Conservation (phyloP, 2,113 vertebrate genomes). For the Microcebus jonahi region DNA sequence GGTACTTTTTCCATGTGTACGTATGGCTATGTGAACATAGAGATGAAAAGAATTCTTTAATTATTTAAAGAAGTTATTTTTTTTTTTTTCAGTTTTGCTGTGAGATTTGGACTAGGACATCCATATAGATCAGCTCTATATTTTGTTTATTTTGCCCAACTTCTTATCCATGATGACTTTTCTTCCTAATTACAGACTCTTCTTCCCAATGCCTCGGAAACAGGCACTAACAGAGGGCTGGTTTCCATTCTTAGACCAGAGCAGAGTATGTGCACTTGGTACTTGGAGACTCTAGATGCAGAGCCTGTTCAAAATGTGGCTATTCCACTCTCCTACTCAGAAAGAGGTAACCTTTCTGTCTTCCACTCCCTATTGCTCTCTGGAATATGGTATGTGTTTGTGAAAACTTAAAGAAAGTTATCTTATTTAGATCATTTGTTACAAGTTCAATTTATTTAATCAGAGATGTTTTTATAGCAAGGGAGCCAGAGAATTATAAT, state of each 20-base stretch:
- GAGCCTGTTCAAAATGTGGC: slow-evolving; percentile 86
- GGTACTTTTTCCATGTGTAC: neutral
- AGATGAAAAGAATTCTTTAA: neutral
- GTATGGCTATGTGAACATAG: neutral
- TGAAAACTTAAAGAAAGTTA: neutral
- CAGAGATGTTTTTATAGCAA: neutral
- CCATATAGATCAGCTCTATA: neutral
- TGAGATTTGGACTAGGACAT: neutral
- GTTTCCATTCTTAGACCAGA: slow-evolving; percentile 86
- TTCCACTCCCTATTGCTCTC: neutral
- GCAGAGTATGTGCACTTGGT: slow-evolving; percentile 88
- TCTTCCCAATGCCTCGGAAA: slow-evolving; percentile 79
- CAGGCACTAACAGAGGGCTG: slow-evolving; percentile 89
- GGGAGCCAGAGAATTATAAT: neutral
- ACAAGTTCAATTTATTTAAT: neutral
- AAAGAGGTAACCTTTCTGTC: slow-evolving; percentile 84
- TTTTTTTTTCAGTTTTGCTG: neutral
- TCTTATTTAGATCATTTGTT: neutral
- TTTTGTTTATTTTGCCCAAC: neutral
- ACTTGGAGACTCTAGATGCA: slow-evolving; percentile 82
- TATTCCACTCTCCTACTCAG: slow-evolving; percentile 89
- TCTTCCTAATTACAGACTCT: slow-evolving; percentile 80
- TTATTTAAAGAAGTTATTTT: neutral
- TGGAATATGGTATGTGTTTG: neutral
- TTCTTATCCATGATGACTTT: neutral